These are phyloP conservation scores for Neuroterus valhalla DNA, from an alignment of 1,140 invertebrate genomes.

Conservation along the genomic window DNA sequence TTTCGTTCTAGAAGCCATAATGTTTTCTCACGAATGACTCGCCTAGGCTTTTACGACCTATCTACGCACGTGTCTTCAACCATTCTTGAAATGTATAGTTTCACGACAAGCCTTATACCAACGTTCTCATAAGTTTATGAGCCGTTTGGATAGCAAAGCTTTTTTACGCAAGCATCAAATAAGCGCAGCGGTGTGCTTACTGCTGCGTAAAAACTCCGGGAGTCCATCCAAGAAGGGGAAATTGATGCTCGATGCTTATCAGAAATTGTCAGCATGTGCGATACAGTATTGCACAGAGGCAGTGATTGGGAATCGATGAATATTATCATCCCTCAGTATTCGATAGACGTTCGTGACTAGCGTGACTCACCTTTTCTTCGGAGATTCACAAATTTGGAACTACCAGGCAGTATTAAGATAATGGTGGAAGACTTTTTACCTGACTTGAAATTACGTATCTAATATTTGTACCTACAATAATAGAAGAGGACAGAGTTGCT, in stretches of 20 bases:
- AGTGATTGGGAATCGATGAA: conserved; percentile 21
- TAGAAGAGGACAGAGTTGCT: too few relatives aligned
- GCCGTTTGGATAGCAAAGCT: background rate
- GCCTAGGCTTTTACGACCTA: background rate
- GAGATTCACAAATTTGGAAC: background rate
- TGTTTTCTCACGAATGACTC: conserved; percentile 21
- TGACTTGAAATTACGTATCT: background rate
- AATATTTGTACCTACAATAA: background rate
- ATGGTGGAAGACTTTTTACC: background rate
- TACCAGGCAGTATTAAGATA: background rate
- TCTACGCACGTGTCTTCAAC: conserved; percentile 6
- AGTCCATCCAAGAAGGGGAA: background rate
- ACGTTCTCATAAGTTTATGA: conserved; percentile 25
- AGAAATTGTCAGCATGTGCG: conserved; percentile 7
- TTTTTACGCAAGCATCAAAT: conserved; percentile 13
- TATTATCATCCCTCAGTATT: conserved; percentile 22
- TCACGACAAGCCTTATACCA: background rate
- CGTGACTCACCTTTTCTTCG: background rate
- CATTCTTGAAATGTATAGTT: conserved; percentile 5
- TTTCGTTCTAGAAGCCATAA: background rate
- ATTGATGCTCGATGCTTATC: conserved; percentile 12
- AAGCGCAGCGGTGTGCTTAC: conserved; percentile 21
- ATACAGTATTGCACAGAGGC: conserved; percentile 11
- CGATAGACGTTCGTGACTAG: conserved; percentile 28
- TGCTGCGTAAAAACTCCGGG: conserved; percentile 15